These are phyloP conservation scores for Delichon dasypus DNA, from an alignment of 2,797 vertebrate genomes.

Conservation along the genomic window DNA sequence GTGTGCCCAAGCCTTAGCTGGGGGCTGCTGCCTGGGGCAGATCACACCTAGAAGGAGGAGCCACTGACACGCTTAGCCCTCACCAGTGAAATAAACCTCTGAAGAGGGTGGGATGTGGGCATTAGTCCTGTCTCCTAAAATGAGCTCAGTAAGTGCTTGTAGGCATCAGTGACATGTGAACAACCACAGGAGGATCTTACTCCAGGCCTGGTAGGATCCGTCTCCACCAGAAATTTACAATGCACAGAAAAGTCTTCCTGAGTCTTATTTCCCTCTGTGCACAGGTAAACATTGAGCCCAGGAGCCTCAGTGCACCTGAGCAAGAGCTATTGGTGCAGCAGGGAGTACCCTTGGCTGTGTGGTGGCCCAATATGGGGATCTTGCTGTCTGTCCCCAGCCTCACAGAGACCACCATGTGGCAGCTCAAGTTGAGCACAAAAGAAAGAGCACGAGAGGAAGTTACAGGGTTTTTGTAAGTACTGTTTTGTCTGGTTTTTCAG, in stretches of 20 bases:
- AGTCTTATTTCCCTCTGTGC: background rate
- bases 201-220: background rate
- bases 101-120: background rate
- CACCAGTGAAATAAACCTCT: background rate
- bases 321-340: background rate
- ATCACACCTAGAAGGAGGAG: background rate
- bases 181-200: background rate
- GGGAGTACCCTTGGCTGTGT: background rate
- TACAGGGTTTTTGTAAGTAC: background rate
- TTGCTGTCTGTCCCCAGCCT: background rate
- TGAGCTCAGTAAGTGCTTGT: background rate
- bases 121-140: background rate
- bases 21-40: background rate
- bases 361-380: accelerated
- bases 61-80: accelerated
- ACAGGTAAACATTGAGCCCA: background rate
- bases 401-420: background rate
- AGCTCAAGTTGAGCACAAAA: background rate
- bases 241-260: background rate
- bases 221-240: background rate
- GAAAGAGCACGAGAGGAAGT: background rate
- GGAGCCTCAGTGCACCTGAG: background rate
- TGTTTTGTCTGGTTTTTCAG: background rate
- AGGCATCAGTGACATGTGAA: background rate
- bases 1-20: background rate